Evolutionary conservation across 2,888 invertebrate species (phyloP).

Genomic region (Amiota mariae): DNA sequence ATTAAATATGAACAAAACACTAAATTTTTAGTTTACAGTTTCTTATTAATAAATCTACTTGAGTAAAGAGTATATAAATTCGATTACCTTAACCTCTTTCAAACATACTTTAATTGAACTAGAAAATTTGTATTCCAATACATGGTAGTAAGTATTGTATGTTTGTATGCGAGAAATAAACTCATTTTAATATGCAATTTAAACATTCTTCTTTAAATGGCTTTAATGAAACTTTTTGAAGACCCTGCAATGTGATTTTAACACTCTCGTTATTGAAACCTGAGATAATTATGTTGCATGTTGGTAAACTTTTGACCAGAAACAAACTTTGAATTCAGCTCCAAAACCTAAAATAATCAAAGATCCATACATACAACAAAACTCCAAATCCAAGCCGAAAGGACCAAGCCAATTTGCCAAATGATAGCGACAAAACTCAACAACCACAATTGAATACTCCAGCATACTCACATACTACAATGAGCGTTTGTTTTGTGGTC

Average conservation of each 20-base stretch:
- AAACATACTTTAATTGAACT: too few relatives aligned
- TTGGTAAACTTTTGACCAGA: not conserved
- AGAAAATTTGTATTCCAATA: too few relatives aligned
- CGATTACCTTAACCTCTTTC: too few relatives aligned
- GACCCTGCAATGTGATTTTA: constrained; percentile 21
- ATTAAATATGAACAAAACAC: too few relatives aligned
- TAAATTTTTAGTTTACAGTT: too few relatives aligned
- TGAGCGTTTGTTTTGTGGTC: constrained; percentile 26
- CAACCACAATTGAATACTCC: not conserved
- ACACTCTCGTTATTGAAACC: constrained; percentile 8
- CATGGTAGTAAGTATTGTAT: too few relatives aligned
- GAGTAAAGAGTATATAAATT: too few relatives aligned
- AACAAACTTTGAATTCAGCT: not conserved
- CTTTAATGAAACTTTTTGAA: not conserved
- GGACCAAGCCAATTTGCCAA: not conserved
- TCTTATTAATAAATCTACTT: too few relatives aligned
- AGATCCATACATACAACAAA: not conserved
- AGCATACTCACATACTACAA: constrained; percentile 1
- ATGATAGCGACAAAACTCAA: constrained; percentile 3
- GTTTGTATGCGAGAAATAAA: not conserved
- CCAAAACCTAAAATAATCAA: constrained; percentile 2
- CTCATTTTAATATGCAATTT: not conserved
- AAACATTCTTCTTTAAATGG: not conserved
- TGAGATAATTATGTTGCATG: not conserved
- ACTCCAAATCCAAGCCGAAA: not conserved